A percentile compares a stretch with the other conserved stretches of the same genome.
Conservation (phyloP, 2,797 vertebrate genomes). For the Trichosurus vulpecula region DNA sequence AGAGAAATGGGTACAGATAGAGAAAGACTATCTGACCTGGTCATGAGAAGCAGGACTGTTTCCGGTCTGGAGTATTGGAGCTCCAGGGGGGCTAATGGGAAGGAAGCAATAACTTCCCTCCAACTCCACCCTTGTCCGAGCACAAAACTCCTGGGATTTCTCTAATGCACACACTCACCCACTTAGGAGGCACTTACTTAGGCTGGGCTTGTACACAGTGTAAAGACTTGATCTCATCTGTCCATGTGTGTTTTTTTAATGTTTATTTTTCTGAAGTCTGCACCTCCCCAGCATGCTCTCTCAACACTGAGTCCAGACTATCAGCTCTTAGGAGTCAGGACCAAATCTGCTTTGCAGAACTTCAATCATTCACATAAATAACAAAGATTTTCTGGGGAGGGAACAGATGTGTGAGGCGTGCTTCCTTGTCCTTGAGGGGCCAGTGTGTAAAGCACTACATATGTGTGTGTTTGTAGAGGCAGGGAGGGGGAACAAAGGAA, state of each 20-base stretch:
- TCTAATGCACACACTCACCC: constrained; percentile 8
- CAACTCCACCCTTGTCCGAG: constrained; percentile 29
- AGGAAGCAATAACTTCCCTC: constrained; percentile 28
- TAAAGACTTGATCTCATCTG: constrained; percentile 58
- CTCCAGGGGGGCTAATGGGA: not conserved
- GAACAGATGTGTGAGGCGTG: not conserved
- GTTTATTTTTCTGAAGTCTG: constrained; percentile 35
- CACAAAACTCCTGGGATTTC: constrained; percentile 51
- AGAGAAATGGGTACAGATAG: not conserved
- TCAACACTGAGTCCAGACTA: not conserved
- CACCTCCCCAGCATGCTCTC: constrained; percentile 24
- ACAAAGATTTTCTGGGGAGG: not conserved
- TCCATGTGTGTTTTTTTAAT: constrained; percentile 46
- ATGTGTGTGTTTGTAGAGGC: not conserved
- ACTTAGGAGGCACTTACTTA: not conserved
- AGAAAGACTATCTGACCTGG: not conserved
- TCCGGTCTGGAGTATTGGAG: not conserved
- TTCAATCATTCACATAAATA: not conserved
- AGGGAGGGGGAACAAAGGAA: not conserved
- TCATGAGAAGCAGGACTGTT: not conserved
- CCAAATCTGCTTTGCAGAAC: not conserved
- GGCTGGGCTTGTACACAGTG: constrained; percentile 39
- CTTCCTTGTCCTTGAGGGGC: not conserved
- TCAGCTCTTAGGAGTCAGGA: constrained; percentile 50
- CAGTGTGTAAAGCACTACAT: not conserved